phyloP scores from a whole-genome alignment of 1,140 invertebrate genomes.

The Diorhabda elongata region DNA sequence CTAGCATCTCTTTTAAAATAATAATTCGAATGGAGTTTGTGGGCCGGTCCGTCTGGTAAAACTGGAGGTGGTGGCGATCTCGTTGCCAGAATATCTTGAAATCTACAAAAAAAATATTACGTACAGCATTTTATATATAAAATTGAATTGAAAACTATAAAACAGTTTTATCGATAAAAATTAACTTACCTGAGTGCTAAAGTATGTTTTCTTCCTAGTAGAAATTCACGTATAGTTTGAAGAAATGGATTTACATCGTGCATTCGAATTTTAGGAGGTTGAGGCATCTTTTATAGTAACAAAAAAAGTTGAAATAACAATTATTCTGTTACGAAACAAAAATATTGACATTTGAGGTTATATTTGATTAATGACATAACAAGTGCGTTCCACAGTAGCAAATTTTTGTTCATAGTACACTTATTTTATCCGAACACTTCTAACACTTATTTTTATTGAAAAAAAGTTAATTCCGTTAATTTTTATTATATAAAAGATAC shows the following conservation, averaged over 20 bases:
- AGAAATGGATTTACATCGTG: conserved; percentile 59
- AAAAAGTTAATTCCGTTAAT: too few species aligned
- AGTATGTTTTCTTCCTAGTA: conserved; percentile 59
- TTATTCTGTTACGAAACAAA: neutral
- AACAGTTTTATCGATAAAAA: neutral
- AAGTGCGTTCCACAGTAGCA: neutral
- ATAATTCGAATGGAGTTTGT: conserved; percentile 68
- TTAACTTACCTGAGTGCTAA: conserved; percentile 58
- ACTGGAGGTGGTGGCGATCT: conserved; percentile 72
- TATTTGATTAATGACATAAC: neutral
- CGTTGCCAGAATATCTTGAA: conserved; percentile 56
- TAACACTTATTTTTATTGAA: too few species aligned
- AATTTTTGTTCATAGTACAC: neutral
- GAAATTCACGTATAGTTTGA: conserved; percentile 56
- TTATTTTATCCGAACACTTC: too few species aligned
- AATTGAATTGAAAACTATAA: neutral
- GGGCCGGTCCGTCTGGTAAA: conserved; percentile 69
- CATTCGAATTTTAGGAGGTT: conserved; percentile 29
- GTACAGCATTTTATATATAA: neutral
- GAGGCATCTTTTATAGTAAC: conserved; percentile 21
- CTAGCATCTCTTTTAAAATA: conserved; percentile 74
- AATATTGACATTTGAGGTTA: neutral
- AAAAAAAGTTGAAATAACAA: neutral
- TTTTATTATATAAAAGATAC: too few species aligned
- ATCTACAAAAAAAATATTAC: conserved; percentile 36